Evolutionary conservation across 1,140 invertebrate species (phyloP).

Genomic region (Diorhabda carinulata): DNA sequence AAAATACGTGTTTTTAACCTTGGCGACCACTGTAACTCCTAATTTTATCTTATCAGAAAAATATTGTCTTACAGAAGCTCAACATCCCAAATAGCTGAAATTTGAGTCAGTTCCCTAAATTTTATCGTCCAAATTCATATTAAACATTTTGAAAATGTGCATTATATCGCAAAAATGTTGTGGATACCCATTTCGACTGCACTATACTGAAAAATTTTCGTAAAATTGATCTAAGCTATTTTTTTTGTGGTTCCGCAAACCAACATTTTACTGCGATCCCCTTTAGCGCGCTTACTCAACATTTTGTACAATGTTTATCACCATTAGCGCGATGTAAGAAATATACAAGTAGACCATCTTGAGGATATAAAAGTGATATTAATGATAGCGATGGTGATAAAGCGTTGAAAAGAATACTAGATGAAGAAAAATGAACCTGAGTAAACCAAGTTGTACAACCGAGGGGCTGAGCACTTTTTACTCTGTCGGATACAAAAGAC

Average conservation of each 20-base stretch:
- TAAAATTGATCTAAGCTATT: neutral
- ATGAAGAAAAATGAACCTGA: conserved; percentile 45
- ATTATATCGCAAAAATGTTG: too few relatives aligned
- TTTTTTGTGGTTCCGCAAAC: neutral
- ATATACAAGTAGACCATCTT: conserved; percentile 44
- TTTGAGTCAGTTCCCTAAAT: too few relatives aligned
- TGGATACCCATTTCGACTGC: neutral
- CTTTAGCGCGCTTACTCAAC: conserved; percentile 19
- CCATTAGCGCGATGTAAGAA: conserved; percentile 46
- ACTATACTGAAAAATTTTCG: conserved; percentile 1
- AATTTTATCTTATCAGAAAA: too few relatives aligned
- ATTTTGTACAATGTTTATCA: conserved; percentile 47
- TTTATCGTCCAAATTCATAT: too few relatives aligned
- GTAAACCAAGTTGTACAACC: conserved; percentile 33
- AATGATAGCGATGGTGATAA: conserved; percentile 46
- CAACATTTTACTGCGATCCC: conserved; percentile 9
- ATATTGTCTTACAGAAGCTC: too few relatives aligned
- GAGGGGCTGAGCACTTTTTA: conserved; percentile 26
- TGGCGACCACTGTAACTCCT: too few relatives aligned
- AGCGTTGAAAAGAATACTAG: conserved; percentile 37
- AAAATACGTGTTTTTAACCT: too few relatives aligned
- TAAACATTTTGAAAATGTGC: too few relatives aligned
- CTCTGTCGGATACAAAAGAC: conserved; percentile 5
- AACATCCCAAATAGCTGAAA: too few relatives aligned
- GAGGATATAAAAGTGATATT: conserved; percentile 50